These are phyloP conservation scores for Tinamus major DNA, from an alignment of 2,797 vertebrate genomes.

Conservation along the genomic window DNA sequence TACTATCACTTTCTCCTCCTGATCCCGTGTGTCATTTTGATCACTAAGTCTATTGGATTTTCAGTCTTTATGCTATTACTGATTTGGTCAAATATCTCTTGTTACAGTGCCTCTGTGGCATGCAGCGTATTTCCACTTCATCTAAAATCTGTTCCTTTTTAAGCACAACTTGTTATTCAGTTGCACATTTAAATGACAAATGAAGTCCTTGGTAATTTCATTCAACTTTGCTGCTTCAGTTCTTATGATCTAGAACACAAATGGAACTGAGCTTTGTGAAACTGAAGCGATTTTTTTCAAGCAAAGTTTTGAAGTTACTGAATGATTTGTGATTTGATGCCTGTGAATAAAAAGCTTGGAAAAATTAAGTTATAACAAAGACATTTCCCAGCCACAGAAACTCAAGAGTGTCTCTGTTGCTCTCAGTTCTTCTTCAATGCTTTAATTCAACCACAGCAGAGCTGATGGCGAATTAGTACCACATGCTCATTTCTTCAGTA, in stretches of 20 bases:
- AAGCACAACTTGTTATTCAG: constrained; percentile 28
- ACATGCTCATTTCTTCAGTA: not conserved
- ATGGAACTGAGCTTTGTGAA: constrained; percentile 48
- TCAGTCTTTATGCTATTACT: not conserved
- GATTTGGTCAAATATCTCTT: constrained; percentile 18
- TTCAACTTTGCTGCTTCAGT: constrained; percentile 49
- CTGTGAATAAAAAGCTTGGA: constrained; percentile 31
- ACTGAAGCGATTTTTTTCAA: constrained; percentile 1
- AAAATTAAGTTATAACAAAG: constrained; percentile 16
- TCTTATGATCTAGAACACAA: constrained; percentile 8
- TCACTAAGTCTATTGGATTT: not conserved
- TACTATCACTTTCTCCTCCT: not conserved
- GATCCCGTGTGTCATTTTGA: not conserved
- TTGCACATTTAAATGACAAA: constrained; percentile 46
- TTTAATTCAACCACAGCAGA: not conserved
- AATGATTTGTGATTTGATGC: constrained; percentile 36
- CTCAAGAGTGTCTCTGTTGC: not conserved
- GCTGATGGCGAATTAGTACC: not conserved
- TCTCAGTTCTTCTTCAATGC: not conserved
- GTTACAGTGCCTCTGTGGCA: constrained; percentile 1
- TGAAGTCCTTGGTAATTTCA: constrained; percentile 60
- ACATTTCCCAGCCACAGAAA: constrained; percentile 7
- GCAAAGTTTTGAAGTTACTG: constrained; percentile 18
- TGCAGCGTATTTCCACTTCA: not conserved
- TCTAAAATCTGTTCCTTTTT: constrained; percentile 17